Evolutionary conservation across 2,113 vertebrate genomes (phyloP).

Genomic region (Heliornis fulica): DNA sequence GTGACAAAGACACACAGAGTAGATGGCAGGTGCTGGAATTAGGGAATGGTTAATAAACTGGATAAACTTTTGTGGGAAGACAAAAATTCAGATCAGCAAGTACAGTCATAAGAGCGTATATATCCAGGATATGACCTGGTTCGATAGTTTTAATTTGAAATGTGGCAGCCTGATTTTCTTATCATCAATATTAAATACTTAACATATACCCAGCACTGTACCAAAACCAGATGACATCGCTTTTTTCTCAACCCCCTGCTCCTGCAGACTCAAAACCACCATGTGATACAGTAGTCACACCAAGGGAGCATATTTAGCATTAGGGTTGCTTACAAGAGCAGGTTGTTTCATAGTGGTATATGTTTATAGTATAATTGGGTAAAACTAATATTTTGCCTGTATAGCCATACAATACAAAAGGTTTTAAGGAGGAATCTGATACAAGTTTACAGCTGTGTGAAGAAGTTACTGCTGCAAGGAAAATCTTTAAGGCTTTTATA

Average conservation of each 20-base stretch:
- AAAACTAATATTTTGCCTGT: background rate
- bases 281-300: background rate
- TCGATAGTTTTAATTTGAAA: background rate
- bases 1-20: too few species aligned
- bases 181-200: background rate
- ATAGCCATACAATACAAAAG: background rate
- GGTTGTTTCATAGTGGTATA: background rate
- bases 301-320: background rate
- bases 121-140: background rate
- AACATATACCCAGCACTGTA: background rate
- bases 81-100: background rate
- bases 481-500: background rate
- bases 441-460: background rate
- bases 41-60: slow-evolving; percentile 7
- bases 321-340: background rate
- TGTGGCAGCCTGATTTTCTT: background rate
- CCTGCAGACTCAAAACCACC: background rate
- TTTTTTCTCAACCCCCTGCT: accelerated
- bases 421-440: background rate
- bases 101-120: background rate
- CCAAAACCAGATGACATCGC: background rate
- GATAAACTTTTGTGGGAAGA: background rate
- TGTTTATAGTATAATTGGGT: background rate
- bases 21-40: too few species aligned
- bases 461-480: background rate